Base-by-base conservation (phyloP, 2,113 vertebrate genomes). In the Agelaius phoeniceus region DNA sequence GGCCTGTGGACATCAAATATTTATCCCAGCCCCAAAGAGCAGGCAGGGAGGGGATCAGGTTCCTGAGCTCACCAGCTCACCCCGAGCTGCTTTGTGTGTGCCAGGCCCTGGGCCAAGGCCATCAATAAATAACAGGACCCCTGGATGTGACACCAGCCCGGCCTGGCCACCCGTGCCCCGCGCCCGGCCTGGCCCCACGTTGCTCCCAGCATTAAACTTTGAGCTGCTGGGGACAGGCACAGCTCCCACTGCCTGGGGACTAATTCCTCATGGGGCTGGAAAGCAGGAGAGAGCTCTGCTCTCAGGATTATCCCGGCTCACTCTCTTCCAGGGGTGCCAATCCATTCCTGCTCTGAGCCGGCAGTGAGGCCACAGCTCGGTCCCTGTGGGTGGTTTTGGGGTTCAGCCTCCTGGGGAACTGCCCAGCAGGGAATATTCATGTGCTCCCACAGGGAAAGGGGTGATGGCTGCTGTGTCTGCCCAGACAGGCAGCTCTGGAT, bases 1-100 rank as follows among this genome's bases (percentile, higher is more conserved):
- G 61, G 33, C 15, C 51, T 31, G 55, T n/a, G 79, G 67, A 44
- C 93, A 98, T 98, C 95, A 98, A 98, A 98, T 97, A 98, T 98
- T 98, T 92, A 98, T 98, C 23, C 3, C 28, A 78, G 73, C 75
- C 88, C 86, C 94, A 77, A 52, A 87, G 96, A 89, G 96, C 94
- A 3, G 8, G 74, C 48, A 63, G 4, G 33, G 59, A 78, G 30
- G 31, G 43, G 84, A 95, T 97, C 33, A 1, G 28, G 84, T 97
- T 96, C 85, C 95, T 0, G 2, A 94, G 91, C 94, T 94, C 96
- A 89, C 91, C 95, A 94, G 91, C 94, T 94, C 96, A 89, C 93
- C 95, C 91, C 62, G 23, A 4, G 7, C 78, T 2, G 67, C 87
- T 97, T 88, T 96, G 95, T 94, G 92, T 19, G 62, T 6, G 75